A percentile compares a stretch with the other conserved stretches of the same genome.
Evolutionary conservation across 1,140 invertebrate species (phyloP).

Genomic region (Pseudomyrmex cubaensis): DNA sequence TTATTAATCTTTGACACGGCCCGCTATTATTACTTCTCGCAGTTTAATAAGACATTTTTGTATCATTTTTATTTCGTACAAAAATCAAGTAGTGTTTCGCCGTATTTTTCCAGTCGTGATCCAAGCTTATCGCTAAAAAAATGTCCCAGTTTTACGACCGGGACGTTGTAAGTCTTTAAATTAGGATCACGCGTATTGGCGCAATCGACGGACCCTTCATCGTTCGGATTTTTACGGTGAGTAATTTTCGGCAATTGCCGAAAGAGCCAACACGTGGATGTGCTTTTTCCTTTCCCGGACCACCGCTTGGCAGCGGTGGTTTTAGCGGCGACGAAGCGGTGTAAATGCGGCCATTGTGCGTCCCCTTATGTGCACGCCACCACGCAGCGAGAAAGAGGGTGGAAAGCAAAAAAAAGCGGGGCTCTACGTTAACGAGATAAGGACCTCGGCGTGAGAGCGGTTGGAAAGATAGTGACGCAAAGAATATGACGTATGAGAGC

Average conservation of each 20-base stretch:
- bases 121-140: neutral
- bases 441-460: neutral
- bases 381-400: constrained; percentile 3
- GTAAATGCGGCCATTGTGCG: constrained; percentile 51
- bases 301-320: constrained; percentile 27
- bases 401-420: constrained; percentile 34
- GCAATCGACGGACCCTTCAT: neutral
- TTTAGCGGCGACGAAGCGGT: constrained; percentile 33
- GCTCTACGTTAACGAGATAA: constrained; percentile 41
- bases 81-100: neutral
- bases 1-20: constrained; percentile 50
- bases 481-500: constrained; percentile 24
- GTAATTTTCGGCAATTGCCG: constrained; percentile 37
- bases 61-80: neutral
- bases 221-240: constrained; percentile 8
- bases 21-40: constrained; percentile 5
- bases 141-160: too few relatives aligned
- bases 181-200: neutral
- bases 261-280: constrained; percentile 18
- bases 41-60: constrained; percentile 27
- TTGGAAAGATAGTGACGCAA: constrained; percentile 29
- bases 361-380: constrained; percentile 5
- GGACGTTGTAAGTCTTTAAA: neutral
- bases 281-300: constrained; percentile 28
- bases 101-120: neutral